A percentile compares a stretch with the other conserved stretches of the same genome.
phyloP scores from a whole-genome alignment of 2,888 invertebrate genomes.

The Drosophila quinaria region DNA sequence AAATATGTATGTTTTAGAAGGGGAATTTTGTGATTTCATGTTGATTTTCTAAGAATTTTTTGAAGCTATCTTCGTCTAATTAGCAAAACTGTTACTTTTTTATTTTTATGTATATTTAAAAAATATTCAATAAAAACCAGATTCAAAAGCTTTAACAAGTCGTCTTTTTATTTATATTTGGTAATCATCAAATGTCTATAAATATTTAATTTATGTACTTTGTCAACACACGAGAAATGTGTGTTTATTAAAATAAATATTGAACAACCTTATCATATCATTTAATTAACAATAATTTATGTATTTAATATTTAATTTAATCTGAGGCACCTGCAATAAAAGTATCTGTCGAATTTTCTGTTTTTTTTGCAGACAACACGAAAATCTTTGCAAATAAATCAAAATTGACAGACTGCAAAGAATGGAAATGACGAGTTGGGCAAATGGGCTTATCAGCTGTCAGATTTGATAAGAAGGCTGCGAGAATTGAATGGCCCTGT shows the following conservation, averaged over 20 bases:
- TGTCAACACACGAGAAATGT: background rate
- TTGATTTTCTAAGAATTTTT: conserved; percentile 1
- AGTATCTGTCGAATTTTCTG: background rate
- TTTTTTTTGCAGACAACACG: background rate
- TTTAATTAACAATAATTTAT: conserved; percentile 7
- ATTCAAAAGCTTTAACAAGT: no score
- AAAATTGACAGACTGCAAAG: background rate
- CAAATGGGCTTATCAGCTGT: conserved; percentile 13
- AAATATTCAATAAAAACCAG: no score
- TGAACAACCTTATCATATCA: background rate
- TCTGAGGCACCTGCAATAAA: background rate
- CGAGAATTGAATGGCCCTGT: conserved; percentile 6
- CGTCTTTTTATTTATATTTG: background rate
- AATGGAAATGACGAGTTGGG: background rate
- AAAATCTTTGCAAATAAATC: conserved; percentile 10
- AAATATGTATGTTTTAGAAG: background rate
- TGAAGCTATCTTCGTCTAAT: background rate
- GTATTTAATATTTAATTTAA: conserved; percentile 8
- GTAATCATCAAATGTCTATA: background rate
- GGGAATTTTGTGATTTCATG: background rate
- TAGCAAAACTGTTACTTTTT: no score
- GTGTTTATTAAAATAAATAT: background rate
- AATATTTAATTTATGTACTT: background rate
- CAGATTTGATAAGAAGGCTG: conserved; percentile 18
- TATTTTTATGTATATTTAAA: no score